A percentile compares a stretch with the other conserved stretches of the same genome.
Evolutionary conservation across 2,797 vertebrate genomes (phyloP).

Genomic region (Monodelphis domestica): DNA sequence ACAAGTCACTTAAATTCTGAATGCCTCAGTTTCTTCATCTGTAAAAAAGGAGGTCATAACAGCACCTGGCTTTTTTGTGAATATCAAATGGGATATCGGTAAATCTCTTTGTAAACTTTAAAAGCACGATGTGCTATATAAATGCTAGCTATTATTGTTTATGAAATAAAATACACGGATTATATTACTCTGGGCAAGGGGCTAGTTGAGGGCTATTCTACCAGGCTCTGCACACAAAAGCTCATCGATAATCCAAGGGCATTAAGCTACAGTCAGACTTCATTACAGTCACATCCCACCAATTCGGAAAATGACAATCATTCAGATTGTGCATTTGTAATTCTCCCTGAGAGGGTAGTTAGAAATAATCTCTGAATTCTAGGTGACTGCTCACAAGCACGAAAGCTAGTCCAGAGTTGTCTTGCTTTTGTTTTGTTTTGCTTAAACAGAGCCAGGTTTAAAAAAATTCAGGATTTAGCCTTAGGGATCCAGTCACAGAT

Average conservation of each 20-base stretch:
- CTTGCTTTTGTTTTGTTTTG: neutral
- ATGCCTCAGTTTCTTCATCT: neutral
- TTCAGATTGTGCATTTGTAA: neutral
- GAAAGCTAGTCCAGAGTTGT: neutral
- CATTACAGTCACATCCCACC: neutral
- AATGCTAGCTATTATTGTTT: neutral
- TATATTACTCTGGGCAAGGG: neutral
- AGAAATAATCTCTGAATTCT: constrained; percentile 34
- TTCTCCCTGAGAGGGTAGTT: neutral
- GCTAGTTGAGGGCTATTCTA: neutral
- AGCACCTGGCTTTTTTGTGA: neutral
- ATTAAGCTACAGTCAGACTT: neutral
- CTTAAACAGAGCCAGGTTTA: neutral
- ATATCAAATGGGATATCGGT: neutral
- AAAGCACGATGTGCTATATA: neutral
- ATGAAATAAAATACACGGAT: neutral
- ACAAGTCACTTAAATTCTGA: neutral
- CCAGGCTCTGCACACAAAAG: neutral
- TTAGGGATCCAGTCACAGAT: neutral
- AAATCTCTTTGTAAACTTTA: neutral
- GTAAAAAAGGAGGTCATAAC: neutral
- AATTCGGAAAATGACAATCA: constrained; percentile 14
- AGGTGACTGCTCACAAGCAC: constrained; percentile 39
- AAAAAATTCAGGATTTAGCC: neutral
- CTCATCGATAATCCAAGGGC: constrained; percentile 37